Percentiles rank a stretch among this genome's conserved stretches.
Evolutionary conservation across 1,140 invertebrate species (phyloP).

Genomic region (Drosophila pachea): DNA sequence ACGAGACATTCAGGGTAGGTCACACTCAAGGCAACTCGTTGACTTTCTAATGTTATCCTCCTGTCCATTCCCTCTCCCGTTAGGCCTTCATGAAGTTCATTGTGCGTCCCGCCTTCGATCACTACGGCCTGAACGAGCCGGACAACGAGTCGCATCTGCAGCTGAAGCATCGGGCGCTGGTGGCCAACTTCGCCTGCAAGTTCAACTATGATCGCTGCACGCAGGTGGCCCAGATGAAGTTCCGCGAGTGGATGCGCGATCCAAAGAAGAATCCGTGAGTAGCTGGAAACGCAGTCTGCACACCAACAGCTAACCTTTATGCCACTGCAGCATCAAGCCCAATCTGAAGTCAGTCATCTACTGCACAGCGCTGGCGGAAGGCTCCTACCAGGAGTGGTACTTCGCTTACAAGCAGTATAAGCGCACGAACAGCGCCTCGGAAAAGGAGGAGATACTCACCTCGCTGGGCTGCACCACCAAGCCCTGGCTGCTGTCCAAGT

Average conservation of each 20-base stretch:
- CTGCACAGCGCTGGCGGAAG: constrained; percentile 81
- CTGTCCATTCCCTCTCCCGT: neutral
- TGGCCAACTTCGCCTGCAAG: constrained; percentile 80
- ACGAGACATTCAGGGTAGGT: constrained; percentile 73
- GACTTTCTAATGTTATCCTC: neutral
- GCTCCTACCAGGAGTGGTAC: constrained; percentile 80
- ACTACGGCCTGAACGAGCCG: constrained; percentile 75
- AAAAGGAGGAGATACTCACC: constrained; percentile 82
- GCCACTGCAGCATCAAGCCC: constrained; percentile 76
- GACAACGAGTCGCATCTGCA: constrained; percentile 78
- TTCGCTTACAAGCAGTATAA: constrained; percentile 81
- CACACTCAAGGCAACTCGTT: neutral
- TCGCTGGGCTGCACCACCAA: constrained; percentile 82
- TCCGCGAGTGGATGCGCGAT: constrained; percentile 79
- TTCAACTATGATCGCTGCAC: constrained; percentile 80
- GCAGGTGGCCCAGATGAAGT: constrained; percentile 73
- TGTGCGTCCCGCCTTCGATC: constrained; percentile 69
- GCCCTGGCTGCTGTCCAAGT: constrained; percentile 79
- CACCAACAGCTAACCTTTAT: neutral
- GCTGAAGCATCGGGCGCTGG: constrained; percentile 79
- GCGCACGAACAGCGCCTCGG: constrained; percentile 80
- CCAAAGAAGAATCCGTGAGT: constrained; percentile 65
- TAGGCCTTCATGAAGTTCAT: constrained; percentile 77
- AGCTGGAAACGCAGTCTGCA: neutral
- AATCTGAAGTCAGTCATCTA: constrained; percentile 80